Conservation (phyloP, 2,888 invertebrate species). For the Stenodera caucasica region DNA sequence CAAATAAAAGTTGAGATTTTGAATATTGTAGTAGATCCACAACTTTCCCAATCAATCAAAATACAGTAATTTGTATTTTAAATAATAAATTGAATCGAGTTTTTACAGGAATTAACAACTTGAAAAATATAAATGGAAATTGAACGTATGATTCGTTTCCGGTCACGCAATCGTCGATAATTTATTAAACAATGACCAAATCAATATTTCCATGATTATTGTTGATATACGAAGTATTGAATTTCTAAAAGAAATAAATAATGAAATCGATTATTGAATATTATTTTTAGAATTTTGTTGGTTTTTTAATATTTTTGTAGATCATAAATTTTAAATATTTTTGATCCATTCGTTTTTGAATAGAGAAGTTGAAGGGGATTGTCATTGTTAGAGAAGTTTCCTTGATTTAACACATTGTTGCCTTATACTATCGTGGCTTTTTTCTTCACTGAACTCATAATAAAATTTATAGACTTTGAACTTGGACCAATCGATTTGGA, state of each 20-base stretch:
- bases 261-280: no score
- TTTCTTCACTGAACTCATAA: conserved; percentile 10
- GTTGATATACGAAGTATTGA: background rate
- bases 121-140: background rate
- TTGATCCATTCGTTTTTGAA: conserved; percentile 8
- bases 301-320: background rate
- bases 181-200: background rate
- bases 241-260: background rate
- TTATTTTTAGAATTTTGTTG: background rate
- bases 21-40: no score
- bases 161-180: background rate
- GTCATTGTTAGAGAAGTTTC: conserved; percentile 1
- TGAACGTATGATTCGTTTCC: background rate
- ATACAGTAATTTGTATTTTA: background rate
- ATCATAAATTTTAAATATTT: conserved; percentile 10
- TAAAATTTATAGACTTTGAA: conserved; percentile 10
- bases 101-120: background rate
- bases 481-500: background rate
- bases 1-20: no score
- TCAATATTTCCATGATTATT: conserved; percentile 7
- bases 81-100: background rate
- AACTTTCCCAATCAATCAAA: no score
- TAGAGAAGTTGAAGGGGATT: conserved; percentile 6
- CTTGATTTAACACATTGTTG: conserved; percentile 15
- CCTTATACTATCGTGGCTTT: conserved; percentile 11